Conservation (phyloP, 2,888 invertebrate genomes). For the Stratiomys singularior region DNA sequence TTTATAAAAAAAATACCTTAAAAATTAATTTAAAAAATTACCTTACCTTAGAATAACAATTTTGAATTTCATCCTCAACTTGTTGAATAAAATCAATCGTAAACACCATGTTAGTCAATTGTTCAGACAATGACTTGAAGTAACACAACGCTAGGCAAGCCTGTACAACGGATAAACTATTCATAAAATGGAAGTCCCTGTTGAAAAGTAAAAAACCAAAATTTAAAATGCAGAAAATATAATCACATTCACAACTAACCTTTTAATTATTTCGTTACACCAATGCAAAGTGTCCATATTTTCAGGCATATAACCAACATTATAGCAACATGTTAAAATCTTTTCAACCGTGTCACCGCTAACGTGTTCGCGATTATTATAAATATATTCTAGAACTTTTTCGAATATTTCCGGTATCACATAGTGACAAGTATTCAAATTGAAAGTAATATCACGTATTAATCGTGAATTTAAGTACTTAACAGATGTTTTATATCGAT, state of each 20-base stretch:
- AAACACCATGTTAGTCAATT: conserved; percentile 69
- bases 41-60: conserved; percentile 68
- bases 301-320: conserved; percentile 67
- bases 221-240: too few species aligned
- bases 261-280: conserved; percentile 64
- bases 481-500: conserved; percentile 59
- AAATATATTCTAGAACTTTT: conserved; percentile 65
- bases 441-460: conserved; percentile 65
- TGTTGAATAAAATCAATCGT: conserved; percentile 71
- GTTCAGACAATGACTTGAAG: conserved; percentile 67
- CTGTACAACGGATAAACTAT: conserved; percentile 68
- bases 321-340: conserved; percentile 66
- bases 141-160: conserved; percentile 68
- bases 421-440: conserved; percentile 63
- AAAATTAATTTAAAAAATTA: too few species aligned
- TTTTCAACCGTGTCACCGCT: conserved; percentile 68
- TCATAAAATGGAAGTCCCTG: conserved; percentile 70
- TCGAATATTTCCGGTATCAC: conserved; percentile 67
- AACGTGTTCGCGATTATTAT: conserved; percentile 63
- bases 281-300: conserved; percentile 63
- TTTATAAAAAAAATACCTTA: too few species aligned
- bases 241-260: conserved; percentile 59
- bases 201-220: conserved; percentile 41
- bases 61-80: conserved; percentile 69
- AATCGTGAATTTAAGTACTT: conserved; percentile 65